Evolutionary conservation across 2,888 invertebrate genomes (phyloP), one percentile per base, ranked within the genome.

Genomic region (Watsonalla binaria): DNA sequence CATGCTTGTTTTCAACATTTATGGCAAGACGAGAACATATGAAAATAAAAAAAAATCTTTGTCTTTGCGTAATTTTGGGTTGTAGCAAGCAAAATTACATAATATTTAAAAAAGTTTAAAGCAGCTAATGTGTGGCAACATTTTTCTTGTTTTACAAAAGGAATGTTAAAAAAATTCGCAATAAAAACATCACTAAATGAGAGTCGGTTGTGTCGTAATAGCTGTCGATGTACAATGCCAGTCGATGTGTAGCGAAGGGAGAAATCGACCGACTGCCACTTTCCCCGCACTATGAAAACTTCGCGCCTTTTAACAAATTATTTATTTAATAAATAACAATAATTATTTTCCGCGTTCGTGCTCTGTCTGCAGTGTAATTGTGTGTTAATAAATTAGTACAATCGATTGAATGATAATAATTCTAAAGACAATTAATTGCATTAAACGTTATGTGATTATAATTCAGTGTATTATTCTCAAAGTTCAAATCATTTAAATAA

Each of bases 181-280:
- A 49, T 52, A 59, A 54, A 62, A 65, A 65, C 78, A 77, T 71
- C 76, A 77, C 76, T 77, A 76, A 53, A 63, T 59, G 61, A 62
- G 65, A 72, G 71, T 65, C 49, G 15, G 63, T 63, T 62, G 67
- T 84, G 78, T 82, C 80, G 85, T 78, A 85, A 85, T 63, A 64
- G 60, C 62, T 56, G 60, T 61, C 70, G 72, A 72, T 74, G 76
- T 71, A 70, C 69, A 63, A 61, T 56, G 74, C 70, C 84, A 86
- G 84, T 86, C 78, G 76, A 72, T 74, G 69, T 68, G 72, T 72
- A 74, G 76, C 57, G 70, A 69, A 72, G 74, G 68, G 87, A 77
- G 88, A 86, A 86, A 86, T 84, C 87, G 78, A 74, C 74, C 76
- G 82, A 60, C 63, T 57, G 61, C 62, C 70, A 69, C 88, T 86